These are phyloP conservation scores for Tetramorium simillimum DNA, from an alignment of 1,140 invertebrate species.

Conservation along the genomic window DNA sequence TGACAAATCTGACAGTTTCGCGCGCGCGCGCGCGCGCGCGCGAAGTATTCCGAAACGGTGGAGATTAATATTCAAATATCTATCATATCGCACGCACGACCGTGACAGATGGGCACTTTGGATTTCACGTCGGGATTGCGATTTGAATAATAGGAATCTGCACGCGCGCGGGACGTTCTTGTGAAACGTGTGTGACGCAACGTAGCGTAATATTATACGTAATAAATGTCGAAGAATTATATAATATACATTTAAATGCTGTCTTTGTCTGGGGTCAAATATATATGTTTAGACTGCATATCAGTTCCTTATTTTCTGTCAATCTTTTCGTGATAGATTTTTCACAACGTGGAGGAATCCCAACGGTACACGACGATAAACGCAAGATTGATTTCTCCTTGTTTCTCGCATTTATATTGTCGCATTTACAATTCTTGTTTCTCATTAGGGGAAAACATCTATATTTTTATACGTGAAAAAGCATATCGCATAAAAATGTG, in stretches of 20 bases:
- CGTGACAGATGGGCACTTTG: constrained; percentile 35
- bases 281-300: neutral
- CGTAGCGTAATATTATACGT: neutral
- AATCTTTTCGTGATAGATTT: neutral
- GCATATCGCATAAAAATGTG: neutral
- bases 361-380: neutral
- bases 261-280: neutral
- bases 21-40: neutral
- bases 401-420: neutral
- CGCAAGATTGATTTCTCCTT: neutral
- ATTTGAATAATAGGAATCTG: constrained; percentile 26
- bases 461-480: neutral
- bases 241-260: neutral
- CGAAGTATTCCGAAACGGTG: neutral
- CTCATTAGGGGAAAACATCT: neutral
- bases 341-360: neutral
- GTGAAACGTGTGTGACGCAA: neutral
- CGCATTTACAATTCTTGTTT: neutral
- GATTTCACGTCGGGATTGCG: constrained; percentile 3
- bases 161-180: neutral
- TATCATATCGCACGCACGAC: constrained; percentile 5
- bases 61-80: constrained; percentile 33
- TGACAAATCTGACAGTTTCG: constrained; percentile 42
- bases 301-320: neutral
- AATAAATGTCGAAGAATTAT: constrained; percentile 2